Evolutionary conservation across 2,797 vertebrate species (phyloP).

Genomic region (Oceanodroma leucorhoa): DNA sequence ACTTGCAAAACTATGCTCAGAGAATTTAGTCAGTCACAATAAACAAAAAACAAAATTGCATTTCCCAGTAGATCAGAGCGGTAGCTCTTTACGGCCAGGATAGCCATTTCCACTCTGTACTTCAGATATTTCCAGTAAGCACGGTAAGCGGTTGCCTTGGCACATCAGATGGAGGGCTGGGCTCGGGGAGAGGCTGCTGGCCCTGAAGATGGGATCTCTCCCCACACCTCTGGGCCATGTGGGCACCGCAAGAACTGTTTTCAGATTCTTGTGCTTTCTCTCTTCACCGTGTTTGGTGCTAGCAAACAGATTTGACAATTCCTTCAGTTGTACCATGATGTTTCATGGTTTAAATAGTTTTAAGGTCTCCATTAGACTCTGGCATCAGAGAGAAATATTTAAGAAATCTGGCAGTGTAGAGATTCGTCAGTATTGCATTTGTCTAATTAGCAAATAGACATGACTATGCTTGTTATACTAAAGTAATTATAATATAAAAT

Average conservation of each 20-base stretch:
- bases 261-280: background rate
- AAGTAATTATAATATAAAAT: background rate
- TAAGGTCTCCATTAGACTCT: background rate
- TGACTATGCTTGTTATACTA: background rate
- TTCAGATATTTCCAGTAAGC: too few species aligned
- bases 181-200: background rate
- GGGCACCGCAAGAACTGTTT: background rate
- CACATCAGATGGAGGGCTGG: background rate
- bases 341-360: background rate
- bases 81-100: background rate
- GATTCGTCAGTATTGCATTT: background rate
- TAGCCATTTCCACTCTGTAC: background rate
- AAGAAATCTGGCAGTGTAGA: background rate
- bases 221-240: fast-evolving
- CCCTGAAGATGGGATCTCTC: background rate
- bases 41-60: background rate
- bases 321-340: background rate
- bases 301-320: background rate
- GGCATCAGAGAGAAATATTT: background rate
- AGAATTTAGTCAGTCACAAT: background rate
- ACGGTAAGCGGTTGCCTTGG: background rate
- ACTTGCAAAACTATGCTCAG: background rate
- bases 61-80: background rate
- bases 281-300: background rate
- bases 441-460: background rate